A percentile compares a stretch with the other conserved stretches of the same genome.
phyloP scores from a whole-genome alignment of 2,113 vertebrate species.

The Podarcis raffonei region DNA sequence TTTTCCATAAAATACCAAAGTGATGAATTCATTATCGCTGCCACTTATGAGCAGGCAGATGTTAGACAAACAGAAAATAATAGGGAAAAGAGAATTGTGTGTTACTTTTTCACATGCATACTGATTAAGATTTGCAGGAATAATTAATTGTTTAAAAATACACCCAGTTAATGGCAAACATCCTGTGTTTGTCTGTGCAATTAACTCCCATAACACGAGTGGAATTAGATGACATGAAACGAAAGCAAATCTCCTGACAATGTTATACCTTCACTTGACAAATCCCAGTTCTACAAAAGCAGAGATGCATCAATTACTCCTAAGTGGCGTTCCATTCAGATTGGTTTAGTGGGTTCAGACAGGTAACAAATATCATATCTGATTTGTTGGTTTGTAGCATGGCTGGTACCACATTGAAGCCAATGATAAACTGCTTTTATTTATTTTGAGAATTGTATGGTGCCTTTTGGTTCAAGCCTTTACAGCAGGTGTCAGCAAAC shows the following conservation, averaged over 20 bases:
- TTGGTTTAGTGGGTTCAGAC: not conserved
- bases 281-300: not conserved
- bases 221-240: constrained; percentile 6
- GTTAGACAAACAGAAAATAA: constrained; percentile 19
- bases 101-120: not conserved
- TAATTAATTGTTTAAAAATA: constrained; percentile 13
- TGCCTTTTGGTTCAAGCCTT: too few relatives aligned
- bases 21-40: constrained; percentile 21
- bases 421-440: not conserved
- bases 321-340: not conserved
- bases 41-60: constrained; percentile 15
- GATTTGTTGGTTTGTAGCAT: not conserved
- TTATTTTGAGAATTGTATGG: not conserved
- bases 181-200: not conserved
- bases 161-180: not conserved
- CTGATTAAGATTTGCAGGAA: constrained; percentile 4
- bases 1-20: constrained; percentile 1
- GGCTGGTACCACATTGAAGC: not conserved
- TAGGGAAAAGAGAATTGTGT: not conserved
- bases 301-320: not conserved
- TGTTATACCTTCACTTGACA: not conserved
- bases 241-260: not conserved
- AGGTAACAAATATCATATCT: not conserved
- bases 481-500: too few relatives aligned
- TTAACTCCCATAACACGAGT: not conserved